Evolutionary conservation across 2,113 vertebrate genomes (phyloP).

Genomic region (Brachyhypopomus occidentalis): DNA sequence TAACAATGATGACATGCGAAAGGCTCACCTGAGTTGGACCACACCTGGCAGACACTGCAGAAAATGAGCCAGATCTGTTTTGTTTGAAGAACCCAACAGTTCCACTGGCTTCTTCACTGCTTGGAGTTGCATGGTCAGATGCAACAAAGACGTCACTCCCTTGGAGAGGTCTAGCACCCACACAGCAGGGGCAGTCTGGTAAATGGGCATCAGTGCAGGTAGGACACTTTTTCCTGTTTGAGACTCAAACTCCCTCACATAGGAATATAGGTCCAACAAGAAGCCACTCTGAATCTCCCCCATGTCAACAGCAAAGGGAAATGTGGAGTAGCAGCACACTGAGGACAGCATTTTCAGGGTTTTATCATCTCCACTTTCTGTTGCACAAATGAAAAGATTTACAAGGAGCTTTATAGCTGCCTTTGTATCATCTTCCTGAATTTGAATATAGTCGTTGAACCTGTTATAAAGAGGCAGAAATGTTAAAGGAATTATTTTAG

Average conservation of each 20-base stretch:
- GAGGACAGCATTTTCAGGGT: conserved; percentile 1
- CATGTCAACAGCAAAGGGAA: conserved; percentile 30
- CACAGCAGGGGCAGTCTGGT: conserved; percentile 22
- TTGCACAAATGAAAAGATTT: conserved; percentile 40
- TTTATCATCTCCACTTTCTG: neutral
- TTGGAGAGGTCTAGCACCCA: conserved; percentile 29
- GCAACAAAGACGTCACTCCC: neutral
- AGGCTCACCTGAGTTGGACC: conserved; percentile 31
- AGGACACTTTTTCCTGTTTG: neutral
- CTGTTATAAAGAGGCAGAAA: neutral
- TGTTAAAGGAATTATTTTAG: neutral
- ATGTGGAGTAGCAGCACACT: conserved; percentile 34
- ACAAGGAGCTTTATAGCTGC: conserved; percentile 15
- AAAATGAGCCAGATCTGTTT: conserved; percentile 6
- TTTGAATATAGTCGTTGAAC: conserved; percentile 9
- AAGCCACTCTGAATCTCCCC: conserved; percentile 31
- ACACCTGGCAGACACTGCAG: conserved; percentile 34
- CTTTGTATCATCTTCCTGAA: neutral
- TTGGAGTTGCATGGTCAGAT: conserved; percentile 35
- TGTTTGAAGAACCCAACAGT: conserved; percentile 25
- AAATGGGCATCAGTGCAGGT: conserved; percentile 24
- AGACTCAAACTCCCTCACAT: neutral
- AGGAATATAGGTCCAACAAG: conserved; percentile 32
- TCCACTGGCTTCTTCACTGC: conserved; percentile 23
- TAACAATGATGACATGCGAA: neutral